Evolutionary conservation across 1,140 invertebrate species (phyloP).

Genomic region (Orchestia grillus): DNA sequence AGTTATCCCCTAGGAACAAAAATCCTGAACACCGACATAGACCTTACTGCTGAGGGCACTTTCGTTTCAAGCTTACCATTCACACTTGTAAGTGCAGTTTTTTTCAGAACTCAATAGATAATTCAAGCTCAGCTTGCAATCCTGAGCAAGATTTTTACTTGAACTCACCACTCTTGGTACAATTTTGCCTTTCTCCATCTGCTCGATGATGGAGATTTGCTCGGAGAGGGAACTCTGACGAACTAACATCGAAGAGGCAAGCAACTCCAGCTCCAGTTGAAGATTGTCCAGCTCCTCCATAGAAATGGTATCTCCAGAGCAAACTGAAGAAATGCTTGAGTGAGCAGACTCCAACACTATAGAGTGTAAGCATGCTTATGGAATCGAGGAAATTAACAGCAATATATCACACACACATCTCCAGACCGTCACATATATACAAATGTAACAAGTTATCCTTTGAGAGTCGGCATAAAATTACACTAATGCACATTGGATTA

Average conservation of each 20-base stretch:
- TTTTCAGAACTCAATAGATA: not conserved
- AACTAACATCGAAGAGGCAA: slow-evolving; percentile 85
- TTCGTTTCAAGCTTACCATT: not conserved
- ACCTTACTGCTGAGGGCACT: too few relatives aligned
- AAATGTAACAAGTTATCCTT: too few relatives aligned
- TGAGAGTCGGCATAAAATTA: too few relatives aligned
- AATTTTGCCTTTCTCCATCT: slow-evolving; percentile 71
- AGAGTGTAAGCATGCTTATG: not conserved
- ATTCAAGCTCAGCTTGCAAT: not conserved
- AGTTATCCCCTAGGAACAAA: too few relatives aligned
- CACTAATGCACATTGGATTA: not conserved
- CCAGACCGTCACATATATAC: too few relatives aligned
- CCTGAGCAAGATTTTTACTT: not conserved
- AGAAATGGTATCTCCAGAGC: slow-evolving; percentile 63
- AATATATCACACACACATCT: not conserved
- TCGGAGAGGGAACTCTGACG: slow-evolving; percentile 81
- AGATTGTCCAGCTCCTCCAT: slow-evolving; percentile 89
- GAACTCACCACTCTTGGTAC: slow-evolving; percentile 69
- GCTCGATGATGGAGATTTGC: slow-evolving; percentile 75
- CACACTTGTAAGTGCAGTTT: not conserved
- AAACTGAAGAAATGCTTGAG: slow-evolving; percentile 58
- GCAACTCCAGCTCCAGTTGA: slow-evolving; percentile 88
- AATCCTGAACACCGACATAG: too few relatives aligned
- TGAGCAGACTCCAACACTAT: slow-evolving; percentile 58
- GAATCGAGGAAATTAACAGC: too few relatives aligned